phyloP scores from a whole-genome alignment of 2,113 vertebrate genomes.

The Odontesthes bonariensis region DNA sequence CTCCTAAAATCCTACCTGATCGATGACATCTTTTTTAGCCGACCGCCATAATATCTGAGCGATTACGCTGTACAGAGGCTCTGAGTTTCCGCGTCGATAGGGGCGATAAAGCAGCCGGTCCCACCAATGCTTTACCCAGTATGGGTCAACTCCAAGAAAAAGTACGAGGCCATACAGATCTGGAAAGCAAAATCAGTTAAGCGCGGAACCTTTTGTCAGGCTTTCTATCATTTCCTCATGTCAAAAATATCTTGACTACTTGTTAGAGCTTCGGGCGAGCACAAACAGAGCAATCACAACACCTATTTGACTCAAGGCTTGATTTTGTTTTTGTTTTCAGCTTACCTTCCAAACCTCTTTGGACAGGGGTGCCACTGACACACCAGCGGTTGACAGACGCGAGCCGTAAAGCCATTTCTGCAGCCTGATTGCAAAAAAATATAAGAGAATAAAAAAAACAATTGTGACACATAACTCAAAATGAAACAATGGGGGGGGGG shows the following conservation, averaged over 20 bases:
- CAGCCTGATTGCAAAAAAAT: conserved; percentile 84
- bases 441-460: neutral
- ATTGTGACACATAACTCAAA: neutral
- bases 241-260: neutral
- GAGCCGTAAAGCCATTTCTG: conserved; percentile 97
- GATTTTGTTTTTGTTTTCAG: neutral
- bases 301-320: neutral
- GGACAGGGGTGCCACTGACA: conserved; percentile 98
- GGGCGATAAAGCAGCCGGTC: conserved; percentile 94
- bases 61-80: conserved; percentile 89
- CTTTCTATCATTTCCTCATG: neutral
- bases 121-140: conserved; percentile 98
- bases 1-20: conserved; percentile 85
- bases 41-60: conserved; percentile 94
- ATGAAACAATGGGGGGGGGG: neutral
- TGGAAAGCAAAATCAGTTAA: conserved; percentile 57
- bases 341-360: conserved; percentile 95
- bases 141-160: conserved; percentile 96
- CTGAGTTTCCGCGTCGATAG: conserved; percentile 91
- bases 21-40: conserved; percentile 97
- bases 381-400: conserved; percentile 98
- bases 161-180: conserved; percentile 96
- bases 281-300: neutral
- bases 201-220: neutral
- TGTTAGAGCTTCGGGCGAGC: neutral